Evolutionary conservation across 2,113 vertebrate genomes (phyloP).

Genomic region (Apus apus): DNA sequence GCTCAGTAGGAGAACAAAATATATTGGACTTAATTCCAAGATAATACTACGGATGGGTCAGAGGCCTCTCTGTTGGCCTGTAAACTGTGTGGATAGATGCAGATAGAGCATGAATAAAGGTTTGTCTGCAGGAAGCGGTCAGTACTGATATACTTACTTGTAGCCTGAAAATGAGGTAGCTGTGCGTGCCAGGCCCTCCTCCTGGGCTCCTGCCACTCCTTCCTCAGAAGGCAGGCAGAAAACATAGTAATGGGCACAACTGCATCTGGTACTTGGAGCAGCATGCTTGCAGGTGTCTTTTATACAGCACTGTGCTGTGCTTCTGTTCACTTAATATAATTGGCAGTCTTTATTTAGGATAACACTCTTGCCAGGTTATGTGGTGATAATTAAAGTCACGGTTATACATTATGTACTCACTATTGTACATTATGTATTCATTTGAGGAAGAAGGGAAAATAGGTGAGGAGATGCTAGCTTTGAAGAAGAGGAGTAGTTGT

Average conservation of each 20-base stretch:
- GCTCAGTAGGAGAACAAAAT: background rate
- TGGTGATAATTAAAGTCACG: conserved; percentile 6
- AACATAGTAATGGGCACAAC: fast-evolving
- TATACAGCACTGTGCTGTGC: fast-evolving
- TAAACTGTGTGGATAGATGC: background rate
- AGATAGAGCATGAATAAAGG: background rate
- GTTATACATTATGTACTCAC: background rate
- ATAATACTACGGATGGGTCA: background rate
- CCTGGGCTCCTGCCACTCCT: background rate
- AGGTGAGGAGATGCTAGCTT: conserved; percentile 15
- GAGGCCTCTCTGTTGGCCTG: background rate
- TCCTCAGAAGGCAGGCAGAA: background rate
- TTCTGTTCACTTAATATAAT: background rate
- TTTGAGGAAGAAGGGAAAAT: background rate
- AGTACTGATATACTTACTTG: background rate
- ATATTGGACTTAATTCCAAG: background rate
- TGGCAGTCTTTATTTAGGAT: background rate
- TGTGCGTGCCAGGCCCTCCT: background rate
- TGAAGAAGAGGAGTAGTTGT: conserved; percentile 44
- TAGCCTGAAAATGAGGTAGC: background rate
- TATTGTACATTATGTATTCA: background rate
- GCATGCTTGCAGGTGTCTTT: background rate
- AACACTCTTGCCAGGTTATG: background rate
- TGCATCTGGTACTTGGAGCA: background rate
- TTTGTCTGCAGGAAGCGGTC: background rate